Evolutionary conservation across 2,797 vertebrate species (phyloP), one percentile per base, ranked within the genome.

Genomic region (Ctenochaetus hawaiiensis): DNA sequence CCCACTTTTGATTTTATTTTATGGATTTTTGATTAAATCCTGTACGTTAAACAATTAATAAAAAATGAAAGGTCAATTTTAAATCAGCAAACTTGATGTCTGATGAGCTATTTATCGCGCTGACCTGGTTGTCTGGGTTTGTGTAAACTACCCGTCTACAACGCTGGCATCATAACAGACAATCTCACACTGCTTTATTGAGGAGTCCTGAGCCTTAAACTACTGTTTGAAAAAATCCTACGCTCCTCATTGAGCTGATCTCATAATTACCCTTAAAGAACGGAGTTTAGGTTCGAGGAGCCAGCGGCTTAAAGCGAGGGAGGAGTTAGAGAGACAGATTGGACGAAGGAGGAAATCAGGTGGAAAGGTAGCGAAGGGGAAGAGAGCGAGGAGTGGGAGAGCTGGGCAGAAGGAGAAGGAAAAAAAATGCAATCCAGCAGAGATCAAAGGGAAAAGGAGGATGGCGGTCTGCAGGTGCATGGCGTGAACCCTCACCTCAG

Each of bases 261-360:
- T 91, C 70, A 85, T 93, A 92, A 94, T 93, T 89, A 85, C 84
- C 75, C 78, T 74, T 75, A 85, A 80, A 91, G 83, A 82, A 90
- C 63, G 81, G 81, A 77, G 86, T 53, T 88, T 51, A 85, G 81
- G 89, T 75, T 23, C 18, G 0, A 75, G 90, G 89, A 93, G 91
- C 86, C 90, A 72, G 78, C 7, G 75, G 90, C 84, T 88, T 87
- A 85, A 67, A 68, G 73, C 62, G 78, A 71, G 84, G 87, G 90
- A 89, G 82, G 87, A 88, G 90, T 81, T 26, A 7, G 52, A 59
- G 53, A 17, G 30, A 56, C 57, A 77, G 68, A 80, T 41, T n/a
- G 74, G 63, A 74, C 1, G 13, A 72, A 72, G 71, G 63, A 83
- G 77, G 84, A 84, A 80, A 76, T 81, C 80, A 47, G 69, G 62